Percentiles rank a stretch among this genome's conserved stretches.
phyloP scores from a whole-genome alignment of 2,888 invertebrate species.

The Coenonympha arcania region DNA sequence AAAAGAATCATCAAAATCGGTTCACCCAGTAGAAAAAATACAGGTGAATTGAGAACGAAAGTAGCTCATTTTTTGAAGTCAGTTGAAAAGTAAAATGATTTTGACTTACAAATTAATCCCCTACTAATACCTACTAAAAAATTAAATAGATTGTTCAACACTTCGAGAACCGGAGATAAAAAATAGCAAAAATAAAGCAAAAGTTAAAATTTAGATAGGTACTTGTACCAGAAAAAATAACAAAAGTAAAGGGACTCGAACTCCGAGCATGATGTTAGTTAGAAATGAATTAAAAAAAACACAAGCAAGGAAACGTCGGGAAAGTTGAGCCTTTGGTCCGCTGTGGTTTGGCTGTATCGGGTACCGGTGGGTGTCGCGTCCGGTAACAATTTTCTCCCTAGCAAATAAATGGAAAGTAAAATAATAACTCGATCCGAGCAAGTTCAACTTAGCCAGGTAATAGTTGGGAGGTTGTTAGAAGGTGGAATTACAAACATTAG shows the following conservation, averaged over 20 bases:
- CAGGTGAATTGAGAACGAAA: no score
- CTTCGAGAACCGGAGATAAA: background rate
- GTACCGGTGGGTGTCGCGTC: constrained; percentile 30
- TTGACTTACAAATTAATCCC: no score
- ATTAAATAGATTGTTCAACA: no score
- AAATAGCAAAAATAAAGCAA: background rate
- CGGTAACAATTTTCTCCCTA: constrained; percentile 38
- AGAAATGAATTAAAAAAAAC: constrained; percentile 32
- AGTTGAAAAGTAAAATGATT: no score
- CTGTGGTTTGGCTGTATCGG: no score
- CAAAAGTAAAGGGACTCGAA: background rate
- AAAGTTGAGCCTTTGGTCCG: constrained; percentile 36
- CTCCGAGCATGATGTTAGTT: background rate
- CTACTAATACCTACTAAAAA: no score
- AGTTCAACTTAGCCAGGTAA: constrained; percentile 3
- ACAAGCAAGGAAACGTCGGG: constrained; percentile 39
- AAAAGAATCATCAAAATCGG: no score
- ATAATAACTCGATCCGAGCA: constrained; percentile 19
- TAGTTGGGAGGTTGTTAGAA: background rate
- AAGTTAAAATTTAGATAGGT: background rate
- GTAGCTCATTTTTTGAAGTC: no score
- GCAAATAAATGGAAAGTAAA: constrained; percentile 37
- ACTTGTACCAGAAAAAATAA: background rate
- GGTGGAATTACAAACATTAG: constrained; percentile 4
- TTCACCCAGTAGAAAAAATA: no score